Evolutionary conservation across 2,797 vertebrate genomes (phyloP).

Genomic region (Cheirogaleus major): DNA sequence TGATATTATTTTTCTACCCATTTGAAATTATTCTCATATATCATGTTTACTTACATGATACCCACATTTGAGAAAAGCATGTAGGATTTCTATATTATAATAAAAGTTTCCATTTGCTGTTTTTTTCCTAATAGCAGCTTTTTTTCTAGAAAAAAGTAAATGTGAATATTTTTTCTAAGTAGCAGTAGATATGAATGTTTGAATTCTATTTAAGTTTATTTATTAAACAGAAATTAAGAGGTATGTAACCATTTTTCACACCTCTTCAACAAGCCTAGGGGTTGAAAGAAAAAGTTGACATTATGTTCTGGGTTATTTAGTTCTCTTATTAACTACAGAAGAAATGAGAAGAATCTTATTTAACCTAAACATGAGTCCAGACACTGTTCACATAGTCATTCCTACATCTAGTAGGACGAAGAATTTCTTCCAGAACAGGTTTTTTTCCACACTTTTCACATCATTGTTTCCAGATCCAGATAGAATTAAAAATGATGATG

Average conservation of each 20-base stretch:
- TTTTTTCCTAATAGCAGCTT: neutral
- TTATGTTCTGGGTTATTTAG: neutral
- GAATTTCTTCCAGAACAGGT: constrained; percentile 28
- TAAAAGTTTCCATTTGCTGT: neutral
- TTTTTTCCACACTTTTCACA: constrained; percentile 44
- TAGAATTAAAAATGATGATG: constrained; percentile 51
- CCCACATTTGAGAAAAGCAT: neutral
- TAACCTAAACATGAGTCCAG: constrained; percentile 17
- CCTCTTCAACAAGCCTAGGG: neutral
- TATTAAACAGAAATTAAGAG: constrained; percentile 27
- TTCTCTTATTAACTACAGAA: neutral
- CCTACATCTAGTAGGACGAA: neutral
- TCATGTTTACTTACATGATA: neutral
- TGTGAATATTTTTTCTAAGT: neutral
- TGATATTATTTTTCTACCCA: neutral
- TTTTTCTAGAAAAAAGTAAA: neutral
- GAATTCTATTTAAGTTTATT: constrained; percentile 16
- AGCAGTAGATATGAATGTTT: neutral
- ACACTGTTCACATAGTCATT: constrained; percentile 10
- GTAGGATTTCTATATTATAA: neutral
- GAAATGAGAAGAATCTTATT: neutral
- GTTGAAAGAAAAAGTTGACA: constrained; percentile 10
- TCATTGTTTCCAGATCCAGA: neutral
- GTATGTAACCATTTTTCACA: neutral
- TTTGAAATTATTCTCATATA: neutral